phyloP scores from a whole-genome alignment of 2,888 invertebrate species.

The Platynereis dumerilii region DNA sequence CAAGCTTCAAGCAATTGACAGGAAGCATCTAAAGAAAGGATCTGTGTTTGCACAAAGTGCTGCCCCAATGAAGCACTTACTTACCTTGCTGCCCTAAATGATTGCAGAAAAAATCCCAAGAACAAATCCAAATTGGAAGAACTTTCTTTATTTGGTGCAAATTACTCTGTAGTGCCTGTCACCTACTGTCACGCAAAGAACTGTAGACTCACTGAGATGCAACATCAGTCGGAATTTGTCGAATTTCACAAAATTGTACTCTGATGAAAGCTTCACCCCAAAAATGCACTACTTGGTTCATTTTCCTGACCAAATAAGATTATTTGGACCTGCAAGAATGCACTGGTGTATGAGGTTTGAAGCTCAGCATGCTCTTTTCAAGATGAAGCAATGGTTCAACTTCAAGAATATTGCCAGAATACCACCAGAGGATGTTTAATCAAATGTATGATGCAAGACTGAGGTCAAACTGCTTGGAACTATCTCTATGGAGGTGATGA shows the following conservation, averaged over 20 bases:
- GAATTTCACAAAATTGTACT: constrained; percentile 28
- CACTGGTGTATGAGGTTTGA: constrained; percentile 41
- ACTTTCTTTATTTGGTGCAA: constrained; percentile 23
- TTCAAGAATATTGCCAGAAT: constrained; percentile 34
- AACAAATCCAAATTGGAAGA: too few relatives aligned
- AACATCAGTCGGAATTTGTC: background rate
- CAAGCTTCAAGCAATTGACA: too few relatives aligned
- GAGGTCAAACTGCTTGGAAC: constrained; percentile 7
- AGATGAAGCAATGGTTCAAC: constrained; percentile 25
- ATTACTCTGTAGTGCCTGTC: constrained; percentile 18
- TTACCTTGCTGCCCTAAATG: too few relatives aligned
- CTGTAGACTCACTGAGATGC: background rate
- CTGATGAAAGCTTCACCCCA: constrained; percentile 27
- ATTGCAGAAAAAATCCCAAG: too few relatives aligned
- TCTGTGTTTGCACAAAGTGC: too few relatives aligned
- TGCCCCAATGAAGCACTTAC: too few relatives aligned
- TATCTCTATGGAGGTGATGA: constrained; percentile 31
- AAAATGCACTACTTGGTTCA: constrained; percentile 38
- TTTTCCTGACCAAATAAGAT: constrained; percentile 34
- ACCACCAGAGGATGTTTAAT: constrained; percentile 29
- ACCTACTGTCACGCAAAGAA: constrained; percentile 16
- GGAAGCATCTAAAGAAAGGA: too few relatives aligned
- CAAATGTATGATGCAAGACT: constrained; percentile 14
- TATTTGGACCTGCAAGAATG: constrained; percentile 35
- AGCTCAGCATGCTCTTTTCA: constrained; percentile 37